Conservation (phyloP, 2,113 vertebrate species). For the Paratilapia polleni region DNA sequence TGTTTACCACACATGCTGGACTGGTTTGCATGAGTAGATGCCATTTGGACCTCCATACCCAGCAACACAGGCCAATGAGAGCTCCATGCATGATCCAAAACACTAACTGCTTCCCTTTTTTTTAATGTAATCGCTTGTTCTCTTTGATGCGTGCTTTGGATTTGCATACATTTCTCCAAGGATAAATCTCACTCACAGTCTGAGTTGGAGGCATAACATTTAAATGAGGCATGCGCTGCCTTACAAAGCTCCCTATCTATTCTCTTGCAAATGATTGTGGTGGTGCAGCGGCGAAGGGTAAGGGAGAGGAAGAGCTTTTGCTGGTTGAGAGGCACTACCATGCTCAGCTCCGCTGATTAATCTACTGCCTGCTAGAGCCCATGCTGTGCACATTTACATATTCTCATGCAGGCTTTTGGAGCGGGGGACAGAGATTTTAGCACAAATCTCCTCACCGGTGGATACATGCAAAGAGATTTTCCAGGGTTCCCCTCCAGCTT, state of each 20-base stretch:
- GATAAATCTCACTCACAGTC: conserved; percentile 79
- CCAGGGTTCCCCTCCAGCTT: conserved; percentile 59
- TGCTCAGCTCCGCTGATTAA: conserved; percentile 75
- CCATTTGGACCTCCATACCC: conserved; percentile 52
- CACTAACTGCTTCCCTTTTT: conserved; percentile 67
- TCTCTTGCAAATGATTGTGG: conserved; percentile 78
- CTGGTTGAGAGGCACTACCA: conserved; percentile 65
- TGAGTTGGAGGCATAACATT: conserved; percentile 81
- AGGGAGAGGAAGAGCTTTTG: conserved; percentile 50
- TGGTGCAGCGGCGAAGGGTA: conserved; percentile 38
- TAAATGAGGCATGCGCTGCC: conserved; percentile 78
- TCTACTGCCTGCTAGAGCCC: conserved; percentile 75
- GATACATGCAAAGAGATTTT: conserved; percentile 53
- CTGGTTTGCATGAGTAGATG: conserved; percentile 34
- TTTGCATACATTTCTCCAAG: conserved; percentile 82
- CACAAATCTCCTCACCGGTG: conserved; percentile 62
- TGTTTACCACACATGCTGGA: conserved; percentile 28
- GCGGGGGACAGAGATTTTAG: conserved; percentile 64
- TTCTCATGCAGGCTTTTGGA: conserved; percentile 73
- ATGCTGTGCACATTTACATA: conserved; percentile 81
- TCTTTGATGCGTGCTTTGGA: conserved; percentile 76
- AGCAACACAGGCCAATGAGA: conserved; percentile 46
- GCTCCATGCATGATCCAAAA: conserved; percentile 34
- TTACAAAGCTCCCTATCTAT: conserved; percentile 75
- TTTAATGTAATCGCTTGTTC: conserved; percentile 82